Evolutionary conservation across 2,888 invertebrate species (phyloP), one percentile per base, ranked within the genome.

Genomic region (Melitaea athalia): DNA sequence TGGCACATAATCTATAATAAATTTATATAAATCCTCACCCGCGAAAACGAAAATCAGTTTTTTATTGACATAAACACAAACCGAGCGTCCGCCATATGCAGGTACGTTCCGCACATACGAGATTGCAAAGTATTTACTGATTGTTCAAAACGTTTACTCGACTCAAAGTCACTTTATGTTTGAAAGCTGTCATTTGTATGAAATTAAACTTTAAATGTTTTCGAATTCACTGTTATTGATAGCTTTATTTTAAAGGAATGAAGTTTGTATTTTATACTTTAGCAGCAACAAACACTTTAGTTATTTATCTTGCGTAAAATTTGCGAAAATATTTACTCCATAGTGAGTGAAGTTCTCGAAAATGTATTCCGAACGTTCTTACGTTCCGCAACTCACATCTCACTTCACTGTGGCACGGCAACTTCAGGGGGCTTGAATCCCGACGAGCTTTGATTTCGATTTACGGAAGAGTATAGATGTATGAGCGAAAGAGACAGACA

Each of bases 51-150:
- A 89, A 91, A 89, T 91, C 89, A 90, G 89, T 87, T 87, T 85
- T 85, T 87, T 92, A 92, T 92, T 92, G 92, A 92, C 92, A 92
- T 92, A 92, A 92, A 92, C 92, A 92, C 92, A 92, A 91, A 92
- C 92, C 88, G 88, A 88, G 86, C 88, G 87, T 91, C 89, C 90
- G 92, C 92, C 92, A 92, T 92, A 92, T 91, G 92, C 91, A 92
- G 86, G 82, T 84, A 84, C 89, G 91, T 91, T 92, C 88, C 76
- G 83, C 81, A 87, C 83, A 84, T 85, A 81, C 80, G 75, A 75
- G 72, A 73, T 77, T 74, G 72, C 72, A 74, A 76, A 77, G 71
- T 77, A 74, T 76, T 78, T 71, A 70, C 67, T 71, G 59, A 70
- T 72, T 74, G 75, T 67, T 70, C 72, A 67, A 74, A 76, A 64